These are phyloP conservation scores for Rhynchonycteris naso DNA, from an alignment of 2,797 vertebrate species.

Conservation along the genomic window DNA sequence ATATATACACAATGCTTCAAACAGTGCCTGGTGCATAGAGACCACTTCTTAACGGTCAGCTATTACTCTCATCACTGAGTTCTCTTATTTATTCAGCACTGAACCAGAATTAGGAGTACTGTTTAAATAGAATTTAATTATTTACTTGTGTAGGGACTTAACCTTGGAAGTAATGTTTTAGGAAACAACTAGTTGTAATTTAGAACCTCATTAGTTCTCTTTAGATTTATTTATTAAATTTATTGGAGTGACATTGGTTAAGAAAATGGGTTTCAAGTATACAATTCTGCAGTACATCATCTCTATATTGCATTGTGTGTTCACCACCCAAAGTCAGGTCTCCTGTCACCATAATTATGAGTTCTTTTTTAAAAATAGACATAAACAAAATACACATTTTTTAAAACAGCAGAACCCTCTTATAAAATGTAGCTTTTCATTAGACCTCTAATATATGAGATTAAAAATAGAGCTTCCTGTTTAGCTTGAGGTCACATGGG, in stretches of 20 bases:
- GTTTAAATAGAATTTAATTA: conserved; percentile 18
- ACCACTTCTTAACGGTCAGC: not conserved
- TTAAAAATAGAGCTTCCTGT: not conserved
- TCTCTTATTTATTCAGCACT: not conserved
- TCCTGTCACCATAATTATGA: not conserved
- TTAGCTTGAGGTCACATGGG: not conserved
- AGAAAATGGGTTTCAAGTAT: not conserved
- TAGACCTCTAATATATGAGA: not conserved
- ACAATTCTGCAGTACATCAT: not conserved
- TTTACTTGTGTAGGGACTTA: not conserved
- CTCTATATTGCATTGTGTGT: not conserved
- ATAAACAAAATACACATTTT: conserved; percentile 19
- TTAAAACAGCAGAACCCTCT: not conserved
- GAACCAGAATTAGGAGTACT: not conserved
- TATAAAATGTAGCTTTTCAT: not conserved
- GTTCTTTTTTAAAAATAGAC: not conserved
- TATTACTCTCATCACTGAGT: not conserved
- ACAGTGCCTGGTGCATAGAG: not conserved
- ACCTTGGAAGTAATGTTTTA: conserved; percentile 38
- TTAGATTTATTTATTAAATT: not conserved
- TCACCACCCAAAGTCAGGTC: not conserved
- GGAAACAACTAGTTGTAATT: not conserved
- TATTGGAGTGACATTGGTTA: not conserved
- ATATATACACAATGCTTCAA: not conserved
- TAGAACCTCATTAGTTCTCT: conserved; percentile 24